Conservation (phyloP, 2,113 vertebrate genomes). For the Rissa tridactyla region DNA sequence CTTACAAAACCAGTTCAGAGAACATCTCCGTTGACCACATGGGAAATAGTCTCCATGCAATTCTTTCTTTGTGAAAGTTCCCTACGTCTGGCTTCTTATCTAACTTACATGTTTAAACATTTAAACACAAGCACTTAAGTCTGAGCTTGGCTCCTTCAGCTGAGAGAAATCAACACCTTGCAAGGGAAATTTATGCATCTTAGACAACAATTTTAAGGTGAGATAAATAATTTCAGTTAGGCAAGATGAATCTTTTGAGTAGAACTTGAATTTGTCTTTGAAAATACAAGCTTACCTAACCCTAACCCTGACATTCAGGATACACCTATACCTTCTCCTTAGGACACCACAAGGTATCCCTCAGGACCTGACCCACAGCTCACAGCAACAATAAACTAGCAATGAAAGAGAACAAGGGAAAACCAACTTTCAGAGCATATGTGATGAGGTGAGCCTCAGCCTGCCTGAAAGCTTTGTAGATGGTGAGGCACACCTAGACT, state of each 20-base stretch:
- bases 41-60: neutral
- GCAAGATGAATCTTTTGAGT: neutral
- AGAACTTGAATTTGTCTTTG: neutral
- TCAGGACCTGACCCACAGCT: neutral
- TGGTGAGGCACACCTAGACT: rapidly evolving
- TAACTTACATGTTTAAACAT: neutral
- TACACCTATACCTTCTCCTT: neutral
- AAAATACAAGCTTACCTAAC: neutral
- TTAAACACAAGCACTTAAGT: neutral
- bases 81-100: neutral
- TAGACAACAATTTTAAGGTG: neutral
- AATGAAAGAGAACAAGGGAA: neutral
- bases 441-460: neutral
- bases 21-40: neutral
- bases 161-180: neutral
- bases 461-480: neutral
- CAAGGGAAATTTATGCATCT: neutral
- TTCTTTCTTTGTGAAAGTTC: neutral
- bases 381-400: neutral
- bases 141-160: neutral
- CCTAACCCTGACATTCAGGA: neutral
- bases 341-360: neutral
- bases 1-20: neutral
- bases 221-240: neutral
- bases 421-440: neutral